phyloP scores from a whole-genome alignment of 2,113 vertebrate species.

The Oreotrochilus melanogaster region DNA sequence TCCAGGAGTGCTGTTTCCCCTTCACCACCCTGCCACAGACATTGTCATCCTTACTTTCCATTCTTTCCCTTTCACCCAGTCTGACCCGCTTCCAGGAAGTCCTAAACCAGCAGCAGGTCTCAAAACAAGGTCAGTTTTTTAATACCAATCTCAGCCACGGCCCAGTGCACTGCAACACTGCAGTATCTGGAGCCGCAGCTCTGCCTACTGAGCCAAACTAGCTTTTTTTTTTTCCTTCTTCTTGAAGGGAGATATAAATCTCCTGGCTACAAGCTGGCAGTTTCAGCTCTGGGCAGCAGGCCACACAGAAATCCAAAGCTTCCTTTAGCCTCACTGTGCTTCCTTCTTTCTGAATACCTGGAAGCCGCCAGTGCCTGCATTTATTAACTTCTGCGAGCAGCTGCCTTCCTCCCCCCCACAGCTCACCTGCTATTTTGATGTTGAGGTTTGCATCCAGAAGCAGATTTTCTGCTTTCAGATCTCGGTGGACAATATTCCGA shows the following conservation, averaged over 20 bases:
- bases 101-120: not conserved
- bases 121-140: not conserved
- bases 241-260: constrained; percentile 16
- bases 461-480: constrained; percentile 97
- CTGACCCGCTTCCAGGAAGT: not conserved
- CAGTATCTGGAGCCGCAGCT: not conserved
- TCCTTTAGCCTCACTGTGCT: constrained; percentile 2
- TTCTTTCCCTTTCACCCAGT: not conserved
- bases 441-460: constrained; percentile 95
- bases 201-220: not conserved
- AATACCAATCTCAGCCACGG: not conserved
- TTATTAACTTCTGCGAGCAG: constrained; percentile 24
- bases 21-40: not conserved
- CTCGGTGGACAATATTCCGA: constrained; percentile 95
- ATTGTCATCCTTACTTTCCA: not conserved
- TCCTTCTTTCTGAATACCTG: constrained; percentile 42
- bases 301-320: constrained; percentile 54
- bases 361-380: constrained; percentile 27
- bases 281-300: constrained; percentile 34
- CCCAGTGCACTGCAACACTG: rapidly evolving
- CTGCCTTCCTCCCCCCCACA: constrained; percentile 12
- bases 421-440: constrained; percentile 92
- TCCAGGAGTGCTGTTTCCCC: not conserved
- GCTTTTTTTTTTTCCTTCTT: not conserved
- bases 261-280: constrained; percentile 18